These are phyloP conservation scores for Haemorhous mexicanus DNA, from an alignment of 2,113 vertebrate genomes.

Conservation along the genomic window DNA sequence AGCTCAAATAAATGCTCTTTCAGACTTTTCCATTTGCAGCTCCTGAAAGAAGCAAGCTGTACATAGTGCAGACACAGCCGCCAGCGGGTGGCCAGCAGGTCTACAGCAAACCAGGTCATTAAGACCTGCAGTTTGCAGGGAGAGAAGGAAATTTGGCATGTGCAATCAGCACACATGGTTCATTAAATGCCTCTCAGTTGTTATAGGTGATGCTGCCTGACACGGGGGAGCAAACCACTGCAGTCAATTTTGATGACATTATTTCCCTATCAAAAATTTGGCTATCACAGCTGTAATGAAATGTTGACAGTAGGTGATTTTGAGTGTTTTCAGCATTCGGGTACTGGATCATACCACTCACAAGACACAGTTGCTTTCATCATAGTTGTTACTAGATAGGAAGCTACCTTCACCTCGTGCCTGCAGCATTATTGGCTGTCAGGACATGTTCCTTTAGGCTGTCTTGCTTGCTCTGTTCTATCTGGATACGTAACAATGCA, in stretches of 20 bases:
- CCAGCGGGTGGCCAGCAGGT: neutral
- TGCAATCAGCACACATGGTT: neutral
- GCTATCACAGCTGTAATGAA: neutral
- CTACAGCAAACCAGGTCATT: neutral
- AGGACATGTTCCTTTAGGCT: neutral
- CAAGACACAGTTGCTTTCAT: neutral
- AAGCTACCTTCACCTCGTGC: neutral
- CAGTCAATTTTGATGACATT: neutral
- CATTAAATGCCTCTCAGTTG: neutral
- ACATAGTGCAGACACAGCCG: fast-evolving
- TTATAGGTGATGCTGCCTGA: neutral
- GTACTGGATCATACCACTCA: neutral
- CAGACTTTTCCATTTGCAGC: neutral
- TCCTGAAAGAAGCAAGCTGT: neutral
- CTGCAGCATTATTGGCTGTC: neutral
- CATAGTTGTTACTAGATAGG: neutral
- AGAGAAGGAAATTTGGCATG: neutral
- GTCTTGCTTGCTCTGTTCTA: neutral
- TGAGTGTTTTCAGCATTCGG: neutral
- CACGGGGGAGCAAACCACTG: neutral
- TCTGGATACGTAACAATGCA: neutral
- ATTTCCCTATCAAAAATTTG: constrained; percentile 13
- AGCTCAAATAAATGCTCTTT: neutral
- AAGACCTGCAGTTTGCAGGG: neutral
- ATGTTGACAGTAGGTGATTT: neutral